Base-by-base conservation (phyloP, 2,888 invertebrate species). In the Pterobdella sp. region DNA sequence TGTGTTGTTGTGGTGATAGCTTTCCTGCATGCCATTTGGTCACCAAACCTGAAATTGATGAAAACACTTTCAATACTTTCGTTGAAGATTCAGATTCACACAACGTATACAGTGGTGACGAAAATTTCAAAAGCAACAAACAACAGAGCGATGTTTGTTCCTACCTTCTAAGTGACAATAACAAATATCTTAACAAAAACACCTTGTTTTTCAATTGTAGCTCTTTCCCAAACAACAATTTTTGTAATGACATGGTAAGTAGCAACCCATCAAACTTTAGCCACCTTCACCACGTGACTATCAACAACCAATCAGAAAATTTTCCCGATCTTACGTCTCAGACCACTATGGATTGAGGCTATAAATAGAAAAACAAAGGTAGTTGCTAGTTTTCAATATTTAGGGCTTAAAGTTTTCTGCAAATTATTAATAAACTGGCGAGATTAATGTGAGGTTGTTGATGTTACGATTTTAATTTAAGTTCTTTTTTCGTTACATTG, bases 221-320 rank as follows among this genome's bases (percentile, higher is more conserved):
- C 10, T 18, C 18, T 26, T 26, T 26, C 60, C 18, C 7, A 22
- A 42, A 14, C 42, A 56, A 56, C 60, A 7, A 56, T 26, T 56
- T 56, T 4, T 56, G 26, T 56, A 26, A 22, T 3, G 60, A 56
- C n/a, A 3, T 56, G 3, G 60, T 4, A 4, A 3, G 3, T 26
- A 56, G 26, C 60, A 7, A 14, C n/a, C 60, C 18, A 4, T 56
- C 60, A 56, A 56, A 22, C 60, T 4, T n/a, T 3, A 56, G n/a
- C 60, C 18, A 56, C n/a, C 60, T 26, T 4, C 60, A 56, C 14
- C 60, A 22, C 60, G 60, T 56, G 60, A 56, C 60, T 26, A 56
- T 26, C 60, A 56, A 7, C 60, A 56, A 22, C 60, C 60, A 56
- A 56, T n/a, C 60, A 56, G 60, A 22, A 7, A 22, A 4, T 3